Conservation (phyloP, 2,888 invertebrate species). For the Argyra leucocephala region DNA sequence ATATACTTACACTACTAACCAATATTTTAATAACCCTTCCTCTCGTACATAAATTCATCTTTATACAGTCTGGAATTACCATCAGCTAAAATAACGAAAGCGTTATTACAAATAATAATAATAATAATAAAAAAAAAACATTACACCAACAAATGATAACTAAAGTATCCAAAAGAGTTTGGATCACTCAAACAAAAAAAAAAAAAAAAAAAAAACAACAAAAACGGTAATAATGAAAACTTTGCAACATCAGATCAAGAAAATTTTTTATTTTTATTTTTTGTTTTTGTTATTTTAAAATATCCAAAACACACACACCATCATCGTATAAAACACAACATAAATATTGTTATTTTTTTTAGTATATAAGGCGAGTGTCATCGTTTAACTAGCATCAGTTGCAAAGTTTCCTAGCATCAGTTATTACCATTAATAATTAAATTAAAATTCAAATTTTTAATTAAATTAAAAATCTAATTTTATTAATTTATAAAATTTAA, state of each 20-base stretch:
- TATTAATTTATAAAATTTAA: slow-evolving; percentile 11
- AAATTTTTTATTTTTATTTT: not conserved
- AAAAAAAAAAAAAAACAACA: not conserved
- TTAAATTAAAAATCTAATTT: not conserved
- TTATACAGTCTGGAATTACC: not conserved
- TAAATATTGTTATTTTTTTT: slow-evolving; percentile 20
- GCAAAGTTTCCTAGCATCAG: slow-evolving; percentile 18
- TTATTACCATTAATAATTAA: not conserved
- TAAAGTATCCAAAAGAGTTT: not conserved
- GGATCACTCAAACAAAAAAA: not conserved
- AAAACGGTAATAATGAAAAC: not conserved
- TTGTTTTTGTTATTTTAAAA: not conserved
- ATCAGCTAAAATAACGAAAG: not conserved
- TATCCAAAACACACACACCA: not conserved
- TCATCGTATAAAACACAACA: not conserved
- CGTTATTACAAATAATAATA: not conserved
- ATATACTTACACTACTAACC: too few species aligned
- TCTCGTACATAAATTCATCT: not conserved
- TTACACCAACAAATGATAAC: not conserved
- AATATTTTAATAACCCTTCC: not conserved
- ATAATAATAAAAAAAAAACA: not conserved
- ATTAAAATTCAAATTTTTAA: not conserved
- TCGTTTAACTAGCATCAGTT: slow-evolving; percentile 29
- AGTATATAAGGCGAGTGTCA: slow-evolving; percentile 30
- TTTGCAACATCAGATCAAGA: not conserved